These are phyloP conservation scores for Neoarius graeffei DNA, from an alignment of 2,113 vertebrate species.

Conservation along the genomic window DNA sequence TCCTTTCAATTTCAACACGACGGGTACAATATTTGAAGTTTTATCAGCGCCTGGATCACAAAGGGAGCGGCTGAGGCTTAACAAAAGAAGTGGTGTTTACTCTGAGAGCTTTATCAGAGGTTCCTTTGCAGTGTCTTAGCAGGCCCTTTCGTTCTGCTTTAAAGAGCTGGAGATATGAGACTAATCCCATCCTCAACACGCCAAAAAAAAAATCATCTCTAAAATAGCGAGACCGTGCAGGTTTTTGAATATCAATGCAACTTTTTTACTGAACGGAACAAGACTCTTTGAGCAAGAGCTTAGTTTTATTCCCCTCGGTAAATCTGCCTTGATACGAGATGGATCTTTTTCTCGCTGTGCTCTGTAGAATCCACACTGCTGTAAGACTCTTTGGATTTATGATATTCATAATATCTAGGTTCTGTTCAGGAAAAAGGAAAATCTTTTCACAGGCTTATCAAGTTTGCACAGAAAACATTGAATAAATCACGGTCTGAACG, in stretches of 20 bases:
- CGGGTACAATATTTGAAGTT: neutral
- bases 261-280: neutral
- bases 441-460: neutral
- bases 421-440: neutral
- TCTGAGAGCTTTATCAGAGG: conserved; percentile 36
- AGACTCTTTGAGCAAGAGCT: neutral
- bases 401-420: neutral
- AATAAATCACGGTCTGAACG: neutral
- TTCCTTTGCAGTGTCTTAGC: conserved; percentile 15
- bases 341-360: neutral
- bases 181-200: conserved; percentile 31
- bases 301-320: neutral
- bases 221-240: neutral
- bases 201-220: neutral
- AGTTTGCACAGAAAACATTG: neutral
- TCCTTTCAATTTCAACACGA: neutral
- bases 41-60: neutral
- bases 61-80: conserved; percentile 10
- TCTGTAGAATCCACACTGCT: neutral
- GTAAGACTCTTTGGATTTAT: neutral
- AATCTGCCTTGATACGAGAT: neutral
- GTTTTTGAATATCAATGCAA: neutral
- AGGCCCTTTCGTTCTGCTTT: conserved; percentile 12
- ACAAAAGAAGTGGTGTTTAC: conserved; percentile 37
- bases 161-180: conserved; percentile 23